phyloP scores from a whole-genome alignment of 2,888 invertebrate species.

The Synanthedon formicaeformis region DNA sequence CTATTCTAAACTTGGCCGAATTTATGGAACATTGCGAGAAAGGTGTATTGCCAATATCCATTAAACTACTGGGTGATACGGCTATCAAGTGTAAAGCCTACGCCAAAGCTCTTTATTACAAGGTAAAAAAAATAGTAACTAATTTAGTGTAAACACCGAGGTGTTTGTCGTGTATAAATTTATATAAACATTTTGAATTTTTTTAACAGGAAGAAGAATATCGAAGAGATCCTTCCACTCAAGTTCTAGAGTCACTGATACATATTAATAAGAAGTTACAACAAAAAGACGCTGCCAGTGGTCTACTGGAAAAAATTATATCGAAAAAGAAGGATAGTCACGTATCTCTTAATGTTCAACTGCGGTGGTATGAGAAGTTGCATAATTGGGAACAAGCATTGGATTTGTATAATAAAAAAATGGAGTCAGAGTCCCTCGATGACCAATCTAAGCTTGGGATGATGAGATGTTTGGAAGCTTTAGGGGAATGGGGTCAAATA shows the following conservation, averaged over 20 bases:
- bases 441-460: conserved; percentile 89
- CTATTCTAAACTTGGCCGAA: conserved; percentile 95
- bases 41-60: conserved; percentile 91
- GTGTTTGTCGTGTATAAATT: background rate
- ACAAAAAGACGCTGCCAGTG: conserved; percentile 97
- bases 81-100: conserved; percentile 92
- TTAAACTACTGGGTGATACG: conserved; percentile 87
- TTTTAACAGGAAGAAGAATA: conserved; percentile 87
- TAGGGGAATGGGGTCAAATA: conserved; percentile 96
- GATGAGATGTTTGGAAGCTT: conserved; percentile 95
- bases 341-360: conserved; percentile 66
- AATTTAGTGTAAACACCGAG: background rate
- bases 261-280: conserved; percentile 98
- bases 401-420: conserved; percentile 84
- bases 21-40: conserved; percentile 99
- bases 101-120: conserved; percentile 75
- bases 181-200: background rate
- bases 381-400: conserved; percentile 99
- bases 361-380: conserved; percentile 98
- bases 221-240: conserved; percentile 72
- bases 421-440: conserved; percentile 76
- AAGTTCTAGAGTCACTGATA: conserved; percentile 92
- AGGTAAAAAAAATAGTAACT: conserved; percentile 28
- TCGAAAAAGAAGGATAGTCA: conserved; percentile 77
- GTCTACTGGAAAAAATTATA: conserved; percentile 89